A percentile compares a stretch with the other conserved stretches of the same genome.
These are phyloP conservation scores for Aptenodytes forsteri DNA, from an alignment of 2,113 vertebrate genomes.

Conservation along the genomic window DNA sequence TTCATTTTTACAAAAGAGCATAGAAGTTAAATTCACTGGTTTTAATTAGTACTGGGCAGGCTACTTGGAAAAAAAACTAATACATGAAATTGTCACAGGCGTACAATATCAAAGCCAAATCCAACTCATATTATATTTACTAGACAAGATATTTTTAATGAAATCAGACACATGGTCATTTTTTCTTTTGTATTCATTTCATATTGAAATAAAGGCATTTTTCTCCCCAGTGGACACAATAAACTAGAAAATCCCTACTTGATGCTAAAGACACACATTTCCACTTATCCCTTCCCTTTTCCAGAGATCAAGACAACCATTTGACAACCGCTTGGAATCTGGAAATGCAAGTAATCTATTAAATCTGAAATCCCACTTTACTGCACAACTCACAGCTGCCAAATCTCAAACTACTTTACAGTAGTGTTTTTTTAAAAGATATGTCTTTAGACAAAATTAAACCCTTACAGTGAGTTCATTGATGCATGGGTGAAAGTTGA, in stretches of 20 bases:
- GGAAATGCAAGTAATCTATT: conserved; percentile 48
- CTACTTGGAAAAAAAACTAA: background rate
- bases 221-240: background rate
- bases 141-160: background rate
- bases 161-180: background rate
- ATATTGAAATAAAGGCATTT: background rate
- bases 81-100: background rate
- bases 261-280: background rate
- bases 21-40: conserved; percentile 23
- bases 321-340: conserved; percentile 24
- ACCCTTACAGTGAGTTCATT: background rate
- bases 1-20: background rate
- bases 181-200: background rate
- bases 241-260: background rate
- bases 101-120: background rate
- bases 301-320: conserved; percentile 31
- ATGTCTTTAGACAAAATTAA: background rate
- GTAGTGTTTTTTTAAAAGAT: background rate
- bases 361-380: conserved; percentile 36
- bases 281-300: background rate
- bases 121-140: conserved; percentile 5
- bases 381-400: background rate
- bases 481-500: background rate
- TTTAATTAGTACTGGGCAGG: conserved; percentile 41
- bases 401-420: conserved; percentile 16